Base-by-base conservation (phyloP, 2,797 vertebrate genomes). In the Cyclura pinguis region DNA sequence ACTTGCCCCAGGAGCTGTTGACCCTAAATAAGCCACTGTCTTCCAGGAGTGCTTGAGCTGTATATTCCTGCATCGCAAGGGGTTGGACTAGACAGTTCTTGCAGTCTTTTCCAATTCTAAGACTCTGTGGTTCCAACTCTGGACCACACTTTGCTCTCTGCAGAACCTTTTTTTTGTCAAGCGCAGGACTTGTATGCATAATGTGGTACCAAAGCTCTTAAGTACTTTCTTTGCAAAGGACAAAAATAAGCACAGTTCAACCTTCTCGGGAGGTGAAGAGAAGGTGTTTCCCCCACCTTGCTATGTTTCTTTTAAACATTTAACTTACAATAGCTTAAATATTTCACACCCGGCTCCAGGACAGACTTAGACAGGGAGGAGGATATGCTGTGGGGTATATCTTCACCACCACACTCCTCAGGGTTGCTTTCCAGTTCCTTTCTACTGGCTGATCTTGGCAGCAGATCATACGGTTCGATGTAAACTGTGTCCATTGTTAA, bases 401-500 rank as follows among this genome's bases (percentile, higher is more conserved):
- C 96, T 96, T 91, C 92, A 92, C 76, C 86, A 95, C 93, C 96
- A 96, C 92, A 95, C 94, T 90, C 95, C 93, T 59, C 95, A 87
- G 67, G 94, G 93, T 94, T 94, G 95, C 95, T 92, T 94, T 96
- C 94, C 91, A 96, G 96, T 96, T 96, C 96, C 96, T 96, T 92
- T 96, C 95, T 89, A 55, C 77, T 91, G 93, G 95, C 94, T 96
- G 96, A 96, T 96, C 94, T 96, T 96, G 96, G 96, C 96, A 96
- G 92, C 87, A 96, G 96, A 96, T 96, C 96, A 96, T 91, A 96
- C 91, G 88, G 94, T 90, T 93, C 92, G 92, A 94, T 95, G 94
- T 95, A 96, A 96, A 96, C 94, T 7, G 38, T 90, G 95, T 91
- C 95, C 95, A 96, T 96, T 96, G 96, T 96, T 96, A 93, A 76